Base-by-base conservation (phyloP, 2,888 invertebrate species). In the Eupithecia pulchellata region DNA sequence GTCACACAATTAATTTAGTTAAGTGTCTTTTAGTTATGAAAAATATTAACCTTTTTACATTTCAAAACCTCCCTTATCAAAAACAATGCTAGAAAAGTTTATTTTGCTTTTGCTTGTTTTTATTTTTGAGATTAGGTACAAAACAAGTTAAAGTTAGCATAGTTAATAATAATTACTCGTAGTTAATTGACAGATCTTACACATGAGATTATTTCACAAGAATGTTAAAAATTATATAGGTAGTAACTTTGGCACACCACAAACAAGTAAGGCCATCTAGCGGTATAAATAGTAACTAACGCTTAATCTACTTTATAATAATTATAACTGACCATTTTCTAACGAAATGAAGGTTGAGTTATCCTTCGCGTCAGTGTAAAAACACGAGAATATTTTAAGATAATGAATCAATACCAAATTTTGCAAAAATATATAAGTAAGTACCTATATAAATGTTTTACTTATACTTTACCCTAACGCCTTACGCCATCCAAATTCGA, bases 1-100 rank as follows among this genome's bases (percentile, higher is more conserved):
- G 76, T 72, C 67, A 72, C 78, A 77, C 74, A 70, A 75, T 77
- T 77, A 76, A 42, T 61, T 71, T 66, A 73, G 68, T 64, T 57
- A 42, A 70, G 32, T 74, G 73, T 74, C 73, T 74, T 74, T 74
- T 74, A 74, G 70, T 71, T 61, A 67, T 30, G 30, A 73, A 71
- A 66, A 61, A 30, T 30, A n/a, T 4, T n/a, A 32, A 17, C 29
- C 17, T 20, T 25, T 20, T 42, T n/a, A 6, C 20, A 47, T 42
- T 42, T 42, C n/a, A 47, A 47, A 47, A 47, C 20, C 47, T 47
- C 20, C n/a, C 42, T 9, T 11, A 5, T 20, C 9, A 9, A 20
- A 25, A 52, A 25, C 11, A 52, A 13, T 20, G 52, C 11, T 47
- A 13, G 0, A 25, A 11, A 25, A 13, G 20, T 52, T 52, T 47